Base-by-base conservation (phyloP, 2,113 vertebrate species). In the Rutilus rutilus region DNA sequence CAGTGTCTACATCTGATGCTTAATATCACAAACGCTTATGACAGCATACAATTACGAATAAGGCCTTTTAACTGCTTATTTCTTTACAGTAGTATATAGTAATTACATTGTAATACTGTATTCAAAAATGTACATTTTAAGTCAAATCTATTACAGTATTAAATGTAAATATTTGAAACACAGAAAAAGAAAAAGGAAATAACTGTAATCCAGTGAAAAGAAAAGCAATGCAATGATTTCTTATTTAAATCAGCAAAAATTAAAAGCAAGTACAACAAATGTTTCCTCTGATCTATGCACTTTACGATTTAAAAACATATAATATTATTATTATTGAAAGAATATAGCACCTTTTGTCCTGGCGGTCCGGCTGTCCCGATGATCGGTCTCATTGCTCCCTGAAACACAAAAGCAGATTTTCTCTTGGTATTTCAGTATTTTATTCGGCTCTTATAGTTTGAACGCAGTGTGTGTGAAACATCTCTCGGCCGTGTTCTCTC, bases 281-380 rank as follows among this genome's bases (percentile, higher is more conserved):
- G 33, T 33, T 33, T 33, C 33, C 33, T 33, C 33, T 69, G 9
- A 21, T 69, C 7, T 21, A 36, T 21, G 1, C 30, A 10, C 65
- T 69, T 67, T 67, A 67, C 65, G 4, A 9, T 33, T 17, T 19
- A 50, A 50, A 23, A n/a, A 59, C 6, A 23, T 59, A 1, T 42
- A 42, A 42, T 42, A 42, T 42, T 23, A 60, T 60, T 8, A n/a
- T 60, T 8, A n/a, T 10, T 52, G 50, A 52, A 5, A 52, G 15
- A 17, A 17, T n/a, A n/a, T 14, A 47, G 23, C 2, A 91, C 90
- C 90, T 65, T 89, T 88, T 92, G 88, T 85, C 90, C 92, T 74
- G 91, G 92, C 52, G 89, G 86, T 79, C 88, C 89, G 30, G 86
- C 78, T 30, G 78, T 39, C 5, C 85, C 90, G 9, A 84, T 50